phyloP scores from a whole-genome alignment of 1,140 invertebrate species.

The Littorina saxatilis region DNA sequence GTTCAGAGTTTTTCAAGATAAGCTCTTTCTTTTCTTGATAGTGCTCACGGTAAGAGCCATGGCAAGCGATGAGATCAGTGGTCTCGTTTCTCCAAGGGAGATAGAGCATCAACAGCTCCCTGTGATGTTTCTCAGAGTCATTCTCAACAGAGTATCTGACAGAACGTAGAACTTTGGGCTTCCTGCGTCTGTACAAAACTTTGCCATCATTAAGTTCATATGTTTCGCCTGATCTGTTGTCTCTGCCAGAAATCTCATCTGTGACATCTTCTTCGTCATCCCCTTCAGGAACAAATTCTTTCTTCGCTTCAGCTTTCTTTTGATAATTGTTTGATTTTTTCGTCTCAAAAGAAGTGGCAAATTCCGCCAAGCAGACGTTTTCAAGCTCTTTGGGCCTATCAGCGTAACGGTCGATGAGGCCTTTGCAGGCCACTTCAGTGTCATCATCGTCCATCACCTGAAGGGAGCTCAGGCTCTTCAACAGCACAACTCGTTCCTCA shows the following conservation, averaged over 20 bases:
- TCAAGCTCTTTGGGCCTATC: not conserved
- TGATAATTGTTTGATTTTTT: too few relatives aligned
- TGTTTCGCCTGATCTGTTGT: not conserved
- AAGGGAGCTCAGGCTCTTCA: conserved; percentile 37
- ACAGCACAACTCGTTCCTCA: conserved; percentile 38
- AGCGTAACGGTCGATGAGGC: not conserved
- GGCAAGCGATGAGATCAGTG: conserved; percentile 24
- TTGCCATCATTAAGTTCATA: not conserved
- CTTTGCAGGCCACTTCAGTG: conserved; percentile 34
- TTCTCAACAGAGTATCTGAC: not conserved
- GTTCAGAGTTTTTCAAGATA: conserved; percentile 5
- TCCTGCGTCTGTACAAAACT: not conserved
- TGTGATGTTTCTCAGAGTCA: not conserved
- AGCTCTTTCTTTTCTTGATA: too few relatives aligned
- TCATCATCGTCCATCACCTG: conserved; percentile 31
- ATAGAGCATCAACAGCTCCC: not conserved
- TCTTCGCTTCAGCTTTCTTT: too few relatives aligned
- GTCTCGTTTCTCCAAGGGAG: not conserved
- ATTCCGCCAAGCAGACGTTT: not conserved
- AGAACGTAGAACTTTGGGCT: not conserved
- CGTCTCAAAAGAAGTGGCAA: not conserved
- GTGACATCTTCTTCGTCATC: not conserved
- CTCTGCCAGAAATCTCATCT: not conserved
- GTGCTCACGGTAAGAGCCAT: not conserved
- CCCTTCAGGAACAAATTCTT: not conserved